Percentiles rank a stretch among this genome's conserved stretches.
Evolutionary conservation across 2,888 invertebrate genomes (phyloP).

Genomic region (Laspeyria flexula): DNA sequence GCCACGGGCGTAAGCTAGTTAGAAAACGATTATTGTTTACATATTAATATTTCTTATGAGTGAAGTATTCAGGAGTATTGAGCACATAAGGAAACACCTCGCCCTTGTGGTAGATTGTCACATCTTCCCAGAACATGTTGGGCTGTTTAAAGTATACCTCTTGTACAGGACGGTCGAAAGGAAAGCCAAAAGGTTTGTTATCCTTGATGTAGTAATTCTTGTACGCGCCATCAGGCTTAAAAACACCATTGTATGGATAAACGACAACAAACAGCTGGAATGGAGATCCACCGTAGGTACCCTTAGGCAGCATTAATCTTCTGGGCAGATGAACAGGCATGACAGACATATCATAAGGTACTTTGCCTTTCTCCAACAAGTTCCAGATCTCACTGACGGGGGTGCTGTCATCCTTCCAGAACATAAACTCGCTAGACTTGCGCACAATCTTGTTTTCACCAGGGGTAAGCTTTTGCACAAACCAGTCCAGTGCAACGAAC

Average conservation of each 20-base stretch:
- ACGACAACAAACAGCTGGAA: constrained; percentile 88
- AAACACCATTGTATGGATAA: constrained; percentile 79
- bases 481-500: constrained; percentile 87
- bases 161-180: constrained; percentile 84
- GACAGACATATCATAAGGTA: constrained; percentile 83
- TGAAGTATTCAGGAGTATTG: constrained; percentile 54
- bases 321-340: constrained; percentile 88
- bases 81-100: constrained; percentile 59
- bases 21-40: constrained; percentile 1
- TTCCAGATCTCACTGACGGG: constrained; percentile 87
- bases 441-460: constrained; percentile 89
- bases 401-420: constrained; percentile 87
- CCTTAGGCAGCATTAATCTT: constrained; percentile 90
- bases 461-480: constrained; percentile 83
- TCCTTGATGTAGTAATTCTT: constrained; percentile 70
- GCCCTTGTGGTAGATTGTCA: constrained; percentile 80
- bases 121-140: constrained; percentile 87
- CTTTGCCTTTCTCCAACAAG: constrained; percentile 81
- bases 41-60: constrained; percentile 35
- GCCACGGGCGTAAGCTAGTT: no score
- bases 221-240: constrained; percentile 60
- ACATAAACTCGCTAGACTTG: constrained; percentile 87
- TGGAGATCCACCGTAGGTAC: constrained; percentile 88
- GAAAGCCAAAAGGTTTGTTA: constrained; percentile 84
- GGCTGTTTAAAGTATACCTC: constrained; percentile 79